Conservation (phyloP, 2,113 vertebrate species). For the Ictalurus furcatus region DNA sequence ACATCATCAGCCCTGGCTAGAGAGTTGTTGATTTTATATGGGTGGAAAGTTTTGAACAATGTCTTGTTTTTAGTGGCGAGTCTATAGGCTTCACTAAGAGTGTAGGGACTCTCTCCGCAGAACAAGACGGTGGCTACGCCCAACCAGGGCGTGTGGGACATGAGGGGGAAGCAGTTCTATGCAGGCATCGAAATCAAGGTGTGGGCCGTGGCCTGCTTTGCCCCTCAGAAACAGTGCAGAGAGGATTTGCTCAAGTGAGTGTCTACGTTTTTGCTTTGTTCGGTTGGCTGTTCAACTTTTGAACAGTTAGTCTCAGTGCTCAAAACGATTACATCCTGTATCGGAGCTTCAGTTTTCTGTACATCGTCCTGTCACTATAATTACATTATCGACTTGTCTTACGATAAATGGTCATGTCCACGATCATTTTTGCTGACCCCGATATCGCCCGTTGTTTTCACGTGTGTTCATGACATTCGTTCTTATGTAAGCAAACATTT, state of each 20-base stretch:
- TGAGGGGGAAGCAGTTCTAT: constrained; percentile 99
- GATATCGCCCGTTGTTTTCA: too few relatives aligned
- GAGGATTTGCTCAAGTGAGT: constrained; percentile 98
- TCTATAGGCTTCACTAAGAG: constrained; percentile 74
- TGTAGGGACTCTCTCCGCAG: constrained; percentile 79
- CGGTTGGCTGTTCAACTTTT: too few relatives aligned
- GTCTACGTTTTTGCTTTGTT: background rate
- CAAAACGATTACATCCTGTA: background rate
- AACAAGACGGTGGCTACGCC: constrained; percentile 99
- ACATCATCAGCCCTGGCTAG: background rate
- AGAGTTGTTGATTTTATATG: background rate
- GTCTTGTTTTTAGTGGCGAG: constrained; percentile 52
- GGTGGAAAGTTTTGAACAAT: background rate
- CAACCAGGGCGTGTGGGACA: constrained; percentile 99
- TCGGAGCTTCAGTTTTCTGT: background rate
- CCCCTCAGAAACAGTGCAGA: constrained; percentile 96
- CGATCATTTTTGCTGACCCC: too few relatives aligned
- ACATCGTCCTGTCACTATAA: too few relatives aligned
- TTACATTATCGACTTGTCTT: too few relatives aligned
- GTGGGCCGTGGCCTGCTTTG: constrained; percentile 98
- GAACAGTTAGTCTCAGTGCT: background rate
- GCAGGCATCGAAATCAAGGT: constrained; percentile 99
- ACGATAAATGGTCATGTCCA: too few relatives aligned
- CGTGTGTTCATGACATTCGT: too few relatives aligned
- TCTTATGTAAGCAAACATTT: too few relatives aligned